These are phyloP conservation scores for Shargacucullia verbasci DNA, from an alignment of 2,888 invertebrate genomes.

Conservation along the genomic window DNA sequence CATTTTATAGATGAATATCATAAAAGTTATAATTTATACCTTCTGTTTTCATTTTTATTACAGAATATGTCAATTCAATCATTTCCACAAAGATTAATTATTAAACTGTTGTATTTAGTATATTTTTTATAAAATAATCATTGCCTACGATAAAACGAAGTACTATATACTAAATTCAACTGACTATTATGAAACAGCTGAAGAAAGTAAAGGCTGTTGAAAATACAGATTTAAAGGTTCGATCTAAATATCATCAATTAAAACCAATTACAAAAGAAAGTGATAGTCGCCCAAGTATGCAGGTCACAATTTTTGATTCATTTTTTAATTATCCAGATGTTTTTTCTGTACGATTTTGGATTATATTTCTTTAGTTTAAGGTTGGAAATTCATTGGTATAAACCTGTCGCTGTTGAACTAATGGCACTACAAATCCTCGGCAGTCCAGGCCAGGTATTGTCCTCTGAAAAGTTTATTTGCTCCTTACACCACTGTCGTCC, in stretches of 20 bases:
- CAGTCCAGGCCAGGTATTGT: conserved; percentile 84
- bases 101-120: no score
- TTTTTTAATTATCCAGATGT: conserved; percentile 73
- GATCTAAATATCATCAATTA: conserved; percentile 60
- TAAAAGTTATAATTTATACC: no score
- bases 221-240: conserved; percentile 33
- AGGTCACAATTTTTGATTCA: conserved; percentile 71
- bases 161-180: conserved; percentile 22
- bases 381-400: conserved; percentile 51
- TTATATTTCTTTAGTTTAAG: conserved; percentile 45
- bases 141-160: conserved; percentile 15
- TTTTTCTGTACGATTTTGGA: conserved; percentile 23
- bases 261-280: conserved; percentile 69
- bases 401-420: conserved; percentile 72
- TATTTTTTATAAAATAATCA: no score
- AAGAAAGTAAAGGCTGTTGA: conserved; percentile 14
- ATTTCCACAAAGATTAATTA: no score
- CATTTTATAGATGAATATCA: not conserved
- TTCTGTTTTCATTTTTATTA: no score
- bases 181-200: conserved; percentile 4
- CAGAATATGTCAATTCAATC: no score
- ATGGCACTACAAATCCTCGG: conserved; percentile 86
- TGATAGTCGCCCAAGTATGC: conserved; percentile 70
- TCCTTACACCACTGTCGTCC: conserved; percentile 79
- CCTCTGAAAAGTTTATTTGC: conserved; percentile 81